Base-by-base conservation (phyloP, 2,888 invertebrate species). In the Frankliniella intonsa region DNA sequence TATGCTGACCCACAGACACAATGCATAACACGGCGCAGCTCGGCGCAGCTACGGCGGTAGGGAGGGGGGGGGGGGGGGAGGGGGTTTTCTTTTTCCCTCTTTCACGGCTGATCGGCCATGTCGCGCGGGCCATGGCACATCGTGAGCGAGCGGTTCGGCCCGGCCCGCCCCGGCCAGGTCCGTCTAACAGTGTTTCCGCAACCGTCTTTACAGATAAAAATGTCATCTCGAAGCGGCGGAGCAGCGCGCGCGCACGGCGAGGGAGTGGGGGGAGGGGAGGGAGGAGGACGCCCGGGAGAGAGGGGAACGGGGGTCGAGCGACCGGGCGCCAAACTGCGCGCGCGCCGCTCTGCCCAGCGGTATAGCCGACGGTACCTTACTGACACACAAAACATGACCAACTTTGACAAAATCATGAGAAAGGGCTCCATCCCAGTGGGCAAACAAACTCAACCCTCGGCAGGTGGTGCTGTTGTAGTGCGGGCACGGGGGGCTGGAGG, bases 151-250 rank as follows among this genome's bases (percentile, higher is more conserved):
- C 69, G 69, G 69, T 76, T 25, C 69, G 38, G 38, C 38, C 38
- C 38, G 38, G 38, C 3, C 55, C 14, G 38, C 3, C 55, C 14
- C 14, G 17, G 55, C 17, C 55, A 17, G 17, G 55, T 55, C 55
- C 69, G n/a, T 12, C 22, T 76, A 76, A 76, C 69, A 76, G 69
- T 76, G 69, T 76, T 76, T 76, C 69, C 69, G 69, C 69, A 38
- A 38, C 38, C 2, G 69, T 76, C 25, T 25, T 22, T 25, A 25
- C 25, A 76, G 69, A 76, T 76, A 76, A 76, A 76, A 76, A 76
- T 76, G 69, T 76, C 69, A 76, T 76, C 69, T 22, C 69, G 25
- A 76, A 25, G 69, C 22, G 69, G 22, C 69, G 22, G 22, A 12
- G 69, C 25, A 10, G 22, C 12, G 22, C 69, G 69, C 69, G 69